Percentiles rank a stretch among this genome's conserved stretches.
Conservation (phyloP, 2,797 vertebrate genomes). For the Hydrolagus colliei region DNA sequence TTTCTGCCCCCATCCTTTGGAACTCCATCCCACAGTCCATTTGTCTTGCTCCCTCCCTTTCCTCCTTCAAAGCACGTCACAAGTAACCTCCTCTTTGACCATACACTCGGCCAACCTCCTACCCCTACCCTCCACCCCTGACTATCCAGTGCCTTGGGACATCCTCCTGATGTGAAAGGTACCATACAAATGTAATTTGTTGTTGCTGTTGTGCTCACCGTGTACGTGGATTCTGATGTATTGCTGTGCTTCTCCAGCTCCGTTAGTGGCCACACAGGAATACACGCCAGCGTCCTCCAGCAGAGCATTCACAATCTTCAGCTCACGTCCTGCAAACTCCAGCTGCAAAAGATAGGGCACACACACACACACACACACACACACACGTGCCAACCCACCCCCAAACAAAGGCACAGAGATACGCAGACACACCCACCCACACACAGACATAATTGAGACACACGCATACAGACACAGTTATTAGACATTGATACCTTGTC, state of each 20-base stretch:
- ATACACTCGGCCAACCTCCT: too few relatives aligned
- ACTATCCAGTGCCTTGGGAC: too few relatives aligned
- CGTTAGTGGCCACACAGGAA: slow-evolving; percentile 88
- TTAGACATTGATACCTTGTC: background rate
- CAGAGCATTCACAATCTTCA: slow-evolving; percentile 67
- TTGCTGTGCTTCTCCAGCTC: slow-evolving; percentile 85
- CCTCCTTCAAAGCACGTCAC: too few relatives aligned
- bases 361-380: slow-evolving; percentile 35
- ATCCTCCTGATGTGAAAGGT: too few relatives aligned
- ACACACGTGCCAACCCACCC: background rate
- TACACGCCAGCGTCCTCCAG: slow-evolving; percentile 80
- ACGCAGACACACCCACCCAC: background rate
- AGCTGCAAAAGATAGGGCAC: slow-evolving; percentile 59
- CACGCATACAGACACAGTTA: background rate
- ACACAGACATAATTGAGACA: background rate
- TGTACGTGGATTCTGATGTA: slow-evolving; percentile 74
- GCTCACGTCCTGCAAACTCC: slow-evolving; percentile 74
- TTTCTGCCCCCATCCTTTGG: too few relatives aligned
- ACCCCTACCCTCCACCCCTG: too few relatives aligned
- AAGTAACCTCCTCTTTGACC: too few relatives aligned
- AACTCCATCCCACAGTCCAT: too few relatives aligned
- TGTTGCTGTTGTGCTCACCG: slow-evolving; percentile 58
- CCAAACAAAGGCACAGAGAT: too few relatives aligned
- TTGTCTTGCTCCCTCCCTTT: too few relatives aligned
- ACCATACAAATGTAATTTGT: background rate